These are phyloP conservation scores for Phymatocera aterrima DNA, from an alignment of 2,888 invertebrate species.

Conservation along the genomic window DNA sequence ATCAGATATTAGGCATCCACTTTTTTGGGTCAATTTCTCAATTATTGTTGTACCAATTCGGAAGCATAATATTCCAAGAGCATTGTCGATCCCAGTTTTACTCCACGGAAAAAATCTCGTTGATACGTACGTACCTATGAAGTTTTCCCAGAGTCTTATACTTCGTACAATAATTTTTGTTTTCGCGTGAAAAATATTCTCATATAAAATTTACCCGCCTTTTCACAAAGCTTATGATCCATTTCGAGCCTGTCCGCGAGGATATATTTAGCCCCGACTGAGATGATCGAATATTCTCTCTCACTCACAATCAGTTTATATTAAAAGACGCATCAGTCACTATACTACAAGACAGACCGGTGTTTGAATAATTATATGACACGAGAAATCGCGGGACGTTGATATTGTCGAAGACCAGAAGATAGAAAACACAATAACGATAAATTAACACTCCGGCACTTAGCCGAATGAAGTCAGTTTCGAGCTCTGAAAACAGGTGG, in stretches of 20 bases:
- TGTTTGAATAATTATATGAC: neutral
- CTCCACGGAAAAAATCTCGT: neutral
- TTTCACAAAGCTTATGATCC: neutral
- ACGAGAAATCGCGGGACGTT: neutral
- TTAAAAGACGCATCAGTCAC: conserved; percentile 6
- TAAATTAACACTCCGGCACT: neutral
- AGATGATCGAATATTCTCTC: conserved; percentile 8
- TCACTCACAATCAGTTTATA: conserved; percentile 3
- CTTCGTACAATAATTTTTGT: neutral
- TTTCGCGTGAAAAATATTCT: neutral
- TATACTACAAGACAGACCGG: neutral
- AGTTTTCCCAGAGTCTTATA: neutral
- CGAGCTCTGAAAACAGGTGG: neutral
- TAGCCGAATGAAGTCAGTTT: neutral
- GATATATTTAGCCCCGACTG: conserved; percentile 7
- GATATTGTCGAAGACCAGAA: neutral
- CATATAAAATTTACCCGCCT: neutral
- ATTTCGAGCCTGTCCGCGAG: conserved; percentile 3
- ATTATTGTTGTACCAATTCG: neutral
- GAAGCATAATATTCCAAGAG: neutral
- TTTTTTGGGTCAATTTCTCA: too few relatives aligned
- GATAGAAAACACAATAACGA: neutral
- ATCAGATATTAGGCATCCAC: too few relatives aligned
- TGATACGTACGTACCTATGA: neutral
- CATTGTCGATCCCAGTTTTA: neutral